Evolutionary conservation across 2,888 invertebrate genomes (phyloP).

Genomic region (Salticus scenicus): DNA sequence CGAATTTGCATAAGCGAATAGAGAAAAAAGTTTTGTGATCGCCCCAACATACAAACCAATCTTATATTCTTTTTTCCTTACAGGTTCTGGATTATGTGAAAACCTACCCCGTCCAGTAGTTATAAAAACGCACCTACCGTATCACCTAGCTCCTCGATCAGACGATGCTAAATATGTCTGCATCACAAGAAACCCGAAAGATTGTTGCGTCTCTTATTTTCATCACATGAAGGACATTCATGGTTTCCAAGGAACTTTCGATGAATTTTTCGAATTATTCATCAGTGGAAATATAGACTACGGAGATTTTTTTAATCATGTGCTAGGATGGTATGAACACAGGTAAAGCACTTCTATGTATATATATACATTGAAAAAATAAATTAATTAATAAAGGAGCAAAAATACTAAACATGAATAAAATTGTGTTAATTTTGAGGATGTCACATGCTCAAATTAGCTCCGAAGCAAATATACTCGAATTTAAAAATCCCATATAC

Average conservation of each 20-base stretch:
- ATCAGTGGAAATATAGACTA: conserved; percentile 74
- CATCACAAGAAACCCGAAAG: conserved; percentile 77
- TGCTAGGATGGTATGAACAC: conserved; percentile 60
- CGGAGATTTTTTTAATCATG: conserved; percentile 70
- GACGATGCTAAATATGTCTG: conserved; percentile 74
- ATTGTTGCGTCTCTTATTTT: conserved; percentile 76
- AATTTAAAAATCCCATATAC: no score
- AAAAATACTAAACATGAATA: no score
- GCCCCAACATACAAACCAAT: no score
- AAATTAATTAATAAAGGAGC: no score
- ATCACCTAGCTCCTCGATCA: conserved; percentile 61
- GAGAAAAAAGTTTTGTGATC: no score
- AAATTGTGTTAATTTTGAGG: no score
- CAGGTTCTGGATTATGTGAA: conserved; percentile 51
- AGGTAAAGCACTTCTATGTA: no score
- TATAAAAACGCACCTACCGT: conserved; percentile 73
- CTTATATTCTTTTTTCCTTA: no score
- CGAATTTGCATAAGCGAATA: no score
- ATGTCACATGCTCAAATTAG: no score
- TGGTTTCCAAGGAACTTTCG: conserved; percentile 69
- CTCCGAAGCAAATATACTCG: no score
- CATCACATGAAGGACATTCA: conserved; percentile 59
- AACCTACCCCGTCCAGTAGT: conserved; percentile 44
- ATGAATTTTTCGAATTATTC: conserved; percentile 76
- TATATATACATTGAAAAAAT: no score